phyloP scores from a whole-genome alignment of 92 coral and sea anemone genomes.

The Umimayanthus kanabou region DNA sequence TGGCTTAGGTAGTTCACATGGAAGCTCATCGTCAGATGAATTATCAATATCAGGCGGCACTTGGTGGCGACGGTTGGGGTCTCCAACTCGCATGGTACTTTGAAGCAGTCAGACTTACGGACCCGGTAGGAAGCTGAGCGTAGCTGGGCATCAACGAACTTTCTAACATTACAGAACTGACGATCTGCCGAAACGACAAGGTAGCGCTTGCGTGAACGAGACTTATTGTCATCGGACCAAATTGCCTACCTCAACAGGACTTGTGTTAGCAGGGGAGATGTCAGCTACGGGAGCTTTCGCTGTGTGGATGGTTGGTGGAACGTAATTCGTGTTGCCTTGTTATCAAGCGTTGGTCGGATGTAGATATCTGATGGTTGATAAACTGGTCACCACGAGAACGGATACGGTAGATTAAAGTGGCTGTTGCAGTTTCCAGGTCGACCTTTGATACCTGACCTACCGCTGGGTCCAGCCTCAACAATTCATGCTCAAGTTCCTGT shows the following conservation, averaged over 20 bases:
- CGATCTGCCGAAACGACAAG: not conserved
- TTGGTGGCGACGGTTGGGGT: too few species aligned
- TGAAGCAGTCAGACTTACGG: too few species aligned
- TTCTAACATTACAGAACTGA: slow-evolving; percentile 7
- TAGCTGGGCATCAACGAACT: slow-evolving; percentile 7
- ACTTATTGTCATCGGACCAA: slow-evolving; percentile 19
- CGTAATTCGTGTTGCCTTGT: slow-evolving; percentile 18
- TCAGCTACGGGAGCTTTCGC: not conserved
- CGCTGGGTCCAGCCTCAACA: not conserved
- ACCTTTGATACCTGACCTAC: not conserved
- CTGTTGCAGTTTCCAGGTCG: not conserved
- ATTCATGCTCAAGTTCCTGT: not conserved
- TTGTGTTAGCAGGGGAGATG: not conserved
- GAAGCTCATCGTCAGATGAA: too few species aligned
- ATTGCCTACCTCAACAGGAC: slow-evolving; percentile 6
- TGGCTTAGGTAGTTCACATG: too few species aligned
- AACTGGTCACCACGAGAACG: not conserved
- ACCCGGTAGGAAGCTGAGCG: slow-evolving; percentile 22
- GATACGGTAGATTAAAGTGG: not conserved
- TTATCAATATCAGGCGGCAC: too few species aligned
- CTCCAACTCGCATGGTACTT: too few species aligned
- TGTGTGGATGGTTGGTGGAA: slow-evolving; percentile 8
- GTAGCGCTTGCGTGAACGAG: slow-evolving; percentile 28
- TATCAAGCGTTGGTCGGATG: too few species aligned
- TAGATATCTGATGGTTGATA: too few species aligned